phyloP scores from a whole-genome alignment of 2,113 vertebrate species.

The Eulacestoma nigropectus region DNA sequence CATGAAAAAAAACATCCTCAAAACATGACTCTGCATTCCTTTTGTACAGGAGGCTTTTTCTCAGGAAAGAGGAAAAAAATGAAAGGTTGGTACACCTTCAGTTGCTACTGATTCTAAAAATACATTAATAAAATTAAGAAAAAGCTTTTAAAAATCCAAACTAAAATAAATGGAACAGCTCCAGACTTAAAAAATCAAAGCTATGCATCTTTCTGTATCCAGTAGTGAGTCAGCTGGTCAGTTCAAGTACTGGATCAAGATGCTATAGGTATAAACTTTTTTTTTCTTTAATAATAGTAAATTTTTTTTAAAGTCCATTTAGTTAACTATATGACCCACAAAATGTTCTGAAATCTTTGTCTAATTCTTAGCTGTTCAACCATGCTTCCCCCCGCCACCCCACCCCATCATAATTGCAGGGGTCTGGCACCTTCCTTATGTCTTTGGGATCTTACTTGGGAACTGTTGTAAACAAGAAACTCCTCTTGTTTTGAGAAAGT shows the following conservation, averaged over 20 bases:
- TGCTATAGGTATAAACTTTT: rapidly evolving
- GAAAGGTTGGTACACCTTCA: not conserved
- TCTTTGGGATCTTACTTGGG: not conserved
- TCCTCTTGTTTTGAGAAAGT: not conserved
- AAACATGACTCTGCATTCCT: not conserved
- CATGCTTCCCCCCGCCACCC: not conserved
- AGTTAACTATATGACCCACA: not conserved
- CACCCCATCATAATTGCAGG: not conserved
- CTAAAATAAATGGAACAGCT: not conserved
- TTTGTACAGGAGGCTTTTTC: not conserved
- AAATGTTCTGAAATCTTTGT: not conserved
- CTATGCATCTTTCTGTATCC: not conserved
- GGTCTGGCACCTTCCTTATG: not conserved
- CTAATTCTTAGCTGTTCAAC: not conserved
- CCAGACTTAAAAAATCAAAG: not conserved
- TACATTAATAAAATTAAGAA: not conserved
- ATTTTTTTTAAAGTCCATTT: not conserved
- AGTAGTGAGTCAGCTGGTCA: not conserved
- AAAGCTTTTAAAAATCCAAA: not conserved
- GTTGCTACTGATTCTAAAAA: not conserved
- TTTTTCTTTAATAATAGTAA: too few species aligned
- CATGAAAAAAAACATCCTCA: not conserved
- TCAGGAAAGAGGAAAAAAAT: not conserved
- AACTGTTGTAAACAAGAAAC: not conserved
- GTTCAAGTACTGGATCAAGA: not conserved